Evolutionary conservation across 2,113 vertebrate genomes (phyloP), one percentile per base, ranked within the genome.

Genomic region (Xiphophorus couchianus): DNA sequence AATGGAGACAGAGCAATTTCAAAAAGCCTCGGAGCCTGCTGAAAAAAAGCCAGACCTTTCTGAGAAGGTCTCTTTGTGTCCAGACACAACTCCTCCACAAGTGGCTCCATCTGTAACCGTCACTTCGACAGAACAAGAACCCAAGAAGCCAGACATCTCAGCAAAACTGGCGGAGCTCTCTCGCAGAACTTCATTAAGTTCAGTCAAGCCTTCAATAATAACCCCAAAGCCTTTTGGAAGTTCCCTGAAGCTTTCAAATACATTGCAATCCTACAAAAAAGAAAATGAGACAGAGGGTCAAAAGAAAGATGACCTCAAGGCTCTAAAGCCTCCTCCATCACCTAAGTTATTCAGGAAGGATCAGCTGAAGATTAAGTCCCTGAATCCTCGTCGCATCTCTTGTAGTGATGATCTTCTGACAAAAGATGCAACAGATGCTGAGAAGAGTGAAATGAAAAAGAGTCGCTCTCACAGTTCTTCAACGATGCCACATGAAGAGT

Each of bases 381-480:
- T 90, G 48, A 90, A 88, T 80, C 80, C 88, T 68, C 94, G 93
- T 22, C 90, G 86, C 31, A 81, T 92, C 66, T 95, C 95, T 12
- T 89, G 88, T 22, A 92, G 78, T 12, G 94, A 95, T 3, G 93
- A 94, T 29, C 67, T 89, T 37, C 63, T 94, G n/a, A 90, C 81
- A 17, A 79, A 81, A 58, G 90, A 93, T 19, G 95, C 86, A n/a
- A 93, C 93, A 12, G 96, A 97, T 77, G 77, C 93, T 19, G 95
- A 96, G 89, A 96, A 96, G 80, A 95, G 92, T 66, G 94, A 95
- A 82, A 11, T 93, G 61, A 95, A 94, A 84, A 95, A 94, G 90
- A 89, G 68, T 39, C 93, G 94, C 60, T 91, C 90, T 33, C 86
- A 92, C 17, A 92, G 93, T 39, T 88, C 93, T 63, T 93, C 94